Evolutionary conservation across 2,888 invertebrate genomes (phyloP), one percentile per base, ranked within the genome.

Genomic region (Plebejus argus): DNA sequence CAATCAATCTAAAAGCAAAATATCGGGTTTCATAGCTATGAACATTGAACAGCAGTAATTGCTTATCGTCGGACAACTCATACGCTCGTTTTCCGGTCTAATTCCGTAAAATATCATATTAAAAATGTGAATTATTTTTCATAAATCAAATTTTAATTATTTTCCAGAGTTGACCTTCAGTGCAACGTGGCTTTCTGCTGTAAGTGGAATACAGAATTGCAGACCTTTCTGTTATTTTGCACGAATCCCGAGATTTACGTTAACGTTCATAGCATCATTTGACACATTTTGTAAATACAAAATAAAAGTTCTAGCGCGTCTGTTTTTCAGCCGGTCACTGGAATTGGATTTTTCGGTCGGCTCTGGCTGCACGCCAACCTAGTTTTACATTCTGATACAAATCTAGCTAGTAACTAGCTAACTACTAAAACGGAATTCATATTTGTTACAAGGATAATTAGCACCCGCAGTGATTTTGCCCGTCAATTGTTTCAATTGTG

Each of bases 371-470:
- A 66, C 66, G 66, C 66, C 66, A 66, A 66, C 66, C 66, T 28
- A 66, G 66, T 66, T 66, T 66, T 66, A 33, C 66, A 66, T 66
- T 66, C 28, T 15, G 66, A 66, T 66, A 66, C 66, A 66, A 15
- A 66, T 66, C 66, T 66, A 66, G 66, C 28, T 33, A 28, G 66
- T 66, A 18, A 66, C 66, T 28, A 28, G n/a, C 28, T 28, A 28
- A 28, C 28, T 33, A 28, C 66, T 28, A 66, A 66, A 28, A 66
- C 66, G 15, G 66, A 66, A 66, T 66, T 33, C 15, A 28, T 66
- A 66, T 66, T 66, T 28, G 66, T 66, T 66, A 66, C 66, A 66
- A 66, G 66, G 66, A 66, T 33, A 66, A 66, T 66, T 66, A 66
- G 66, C 66, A 33, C 28, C 23, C 58, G 23, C 28, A 33, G 66